Evolutionary conservation across 2,797 vertebrate genomes (phyloP).

Genomic region (Sebastes hubbsi): DNA sequence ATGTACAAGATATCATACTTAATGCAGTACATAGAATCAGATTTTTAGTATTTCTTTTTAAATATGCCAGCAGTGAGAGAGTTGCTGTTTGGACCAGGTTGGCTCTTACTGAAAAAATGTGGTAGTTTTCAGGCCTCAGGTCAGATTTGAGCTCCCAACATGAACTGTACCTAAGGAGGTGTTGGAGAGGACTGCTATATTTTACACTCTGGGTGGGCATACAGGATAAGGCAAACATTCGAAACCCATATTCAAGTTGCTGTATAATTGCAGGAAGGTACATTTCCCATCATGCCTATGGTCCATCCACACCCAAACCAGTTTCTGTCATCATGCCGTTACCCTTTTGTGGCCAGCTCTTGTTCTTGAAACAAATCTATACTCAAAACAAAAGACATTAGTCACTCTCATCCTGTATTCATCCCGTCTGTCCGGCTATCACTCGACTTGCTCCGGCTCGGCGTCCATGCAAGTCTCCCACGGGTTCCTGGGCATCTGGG

Average conservation of each 20-base stretch:
- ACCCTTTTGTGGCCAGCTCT: constrained; percentile 1
- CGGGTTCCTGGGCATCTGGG: constrained; percentile 95
- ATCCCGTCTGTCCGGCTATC: constrained; percentile 17
- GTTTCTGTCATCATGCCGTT: neutral
- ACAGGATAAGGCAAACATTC: constrained; percentile 6
- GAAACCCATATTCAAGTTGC: constrained; percentile 2
- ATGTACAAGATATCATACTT: constrained; percentile 70
- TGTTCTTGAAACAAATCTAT: constrained; percentile 23
- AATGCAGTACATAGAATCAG: constrained; percentile 34
- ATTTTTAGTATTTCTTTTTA: neutral
- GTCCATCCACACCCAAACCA: constrained; percentile 12
- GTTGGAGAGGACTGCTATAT: neutral
- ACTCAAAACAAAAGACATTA: constrained; percentile 20
- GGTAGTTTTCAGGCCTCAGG: neutral
- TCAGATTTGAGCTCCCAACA: constrained; percentile 6
- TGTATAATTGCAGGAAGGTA: neutral
- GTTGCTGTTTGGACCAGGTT: neutral
- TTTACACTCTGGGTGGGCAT: neutral
- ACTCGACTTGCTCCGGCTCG: constrained; percentile 85
- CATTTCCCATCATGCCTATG: neutral
- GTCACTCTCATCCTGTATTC: constrained; percentile 8
- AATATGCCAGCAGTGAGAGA: neutral
- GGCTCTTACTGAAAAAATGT: neutral
- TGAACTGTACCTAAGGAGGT: neutral
- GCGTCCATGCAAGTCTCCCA: constrained; percentile 99